Conservation (phyloP, 2,797 vertebrate genomes). For the Siniperca scherzeri region DNA sequence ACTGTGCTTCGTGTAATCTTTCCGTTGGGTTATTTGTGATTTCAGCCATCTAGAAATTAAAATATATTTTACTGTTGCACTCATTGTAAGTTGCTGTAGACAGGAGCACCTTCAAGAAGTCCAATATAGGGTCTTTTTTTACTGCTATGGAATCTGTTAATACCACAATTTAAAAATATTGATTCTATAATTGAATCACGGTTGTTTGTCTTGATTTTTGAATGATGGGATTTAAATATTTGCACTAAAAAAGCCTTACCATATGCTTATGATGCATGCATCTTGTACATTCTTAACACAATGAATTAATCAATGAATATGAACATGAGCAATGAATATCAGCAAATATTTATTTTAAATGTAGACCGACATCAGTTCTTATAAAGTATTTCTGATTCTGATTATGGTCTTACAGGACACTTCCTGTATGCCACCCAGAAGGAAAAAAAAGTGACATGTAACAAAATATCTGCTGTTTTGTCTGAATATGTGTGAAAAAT, state of each 20-base stretch:
- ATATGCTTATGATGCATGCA: not conserved
- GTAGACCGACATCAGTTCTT: not conserved
- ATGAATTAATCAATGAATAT: not conserved
- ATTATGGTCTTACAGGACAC: not conserved
- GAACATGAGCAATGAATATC: not conserved
- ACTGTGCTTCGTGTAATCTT: conserved; percentile 3
- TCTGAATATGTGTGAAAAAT: not conserved
- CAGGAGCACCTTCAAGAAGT: not conserved
- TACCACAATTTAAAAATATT: not conserved
- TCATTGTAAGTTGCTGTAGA: not conserved
- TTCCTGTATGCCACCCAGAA: no score
- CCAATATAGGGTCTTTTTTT: no score
- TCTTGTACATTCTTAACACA: not conserved
- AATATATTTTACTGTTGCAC: not conserved
- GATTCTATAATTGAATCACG: not conserved
- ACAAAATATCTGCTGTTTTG: no score
- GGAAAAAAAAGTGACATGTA: no score
- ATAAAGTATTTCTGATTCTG: no score
- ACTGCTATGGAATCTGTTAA: not conserved
- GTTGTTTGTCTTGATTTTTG: not conserved
- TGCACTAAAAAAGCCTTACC: not conserved
- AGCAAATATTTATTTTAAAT: no score
- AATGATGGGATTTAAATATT: not conserved
- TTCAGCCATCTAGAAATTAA: not conserved
- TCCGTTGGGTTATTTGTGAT: not conserved